Evolutionary conservation across 2,113 vertebrate species (phyloP), one percentile per base, ranked within the genome.

Genomic region (Pelmatolapia mariae): DNA sequence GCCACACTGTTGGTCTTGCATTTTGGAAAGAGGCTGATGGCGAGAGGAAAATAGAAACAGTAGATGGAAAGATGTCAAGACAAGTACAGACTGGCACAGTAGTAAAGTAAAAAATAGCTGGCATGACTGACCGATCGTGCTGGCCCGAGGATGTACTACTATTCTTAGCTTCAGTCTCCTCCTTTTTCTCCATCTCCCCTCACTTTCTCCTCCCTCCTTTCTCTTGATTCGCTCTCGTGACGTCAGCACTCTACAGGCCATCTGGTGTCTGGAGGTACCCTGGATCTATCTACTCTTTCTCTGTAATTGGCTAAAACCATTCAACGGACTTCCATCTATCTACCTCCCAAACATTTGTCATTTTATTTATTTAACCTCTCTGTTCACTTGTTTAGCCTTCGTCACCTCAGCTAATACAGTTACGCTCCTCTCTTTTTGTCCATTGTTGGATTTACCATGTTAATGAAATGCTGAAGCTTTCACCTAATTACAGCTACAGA

Each of bases 141-240:
- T 83, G 89, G 86, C 93, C 91, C 8, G 88, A 88, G 90, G 92
- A 94, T 93, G 87, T 90, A 84, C 50, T 59, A 76, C 94, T 95
- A 94, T 95, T 94, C 80, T 94, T 94, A 92, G 93, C 88, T 80
- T 89, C 52, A 54, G 54, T 90, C 92, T 89, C 87, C 91, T 86
- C 89, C 78, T 94, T 86, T 88, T 91, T 71, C 40, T 90, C 81
- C 66, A 56, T 73, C 66, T 38, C 45, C 7, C 80, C 56, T 90
- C 61, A 76, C 50, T 86, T 86, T 61, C 29, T 61, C 53, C 71
- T 85, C 76, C 73, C 76, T 82, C 47, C 54, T 78, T 86, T 66
- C 87, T 84, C 63, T 80, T 50, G 53, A 84, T 63, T 86, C 54
- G 47, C 84, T 40, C 50, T 84, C 73, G 81, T 93, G 89, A 94